Evolutionary conservation across 2,113 vertebrate species (phyloP), one percentile per base, ranked within the genome.

Genomic region (Copsychus sechellarum): DNA sequence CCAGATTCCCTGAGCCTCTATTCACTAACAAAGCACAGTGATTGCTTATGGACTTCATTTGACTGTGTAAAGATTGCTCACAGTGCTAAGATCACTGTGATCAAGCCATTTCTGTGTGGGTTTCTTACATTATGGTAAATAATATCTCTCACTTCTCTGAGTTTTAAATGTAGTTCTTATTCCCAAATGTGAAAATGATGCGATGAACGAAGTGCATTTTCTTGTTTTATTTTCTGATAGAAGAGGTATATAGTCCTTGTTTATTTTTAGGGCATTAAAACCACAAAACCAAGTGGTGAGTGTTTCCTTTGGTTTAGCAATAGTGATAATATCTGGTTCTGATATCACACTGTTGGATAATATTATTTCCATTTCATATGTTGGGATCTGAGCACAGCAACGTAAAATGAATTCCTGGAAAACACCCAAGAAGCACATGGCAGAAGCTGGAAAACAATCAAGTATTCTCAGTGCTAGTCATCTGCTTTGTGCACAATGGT

Each of bases 361-460:
- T 38, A 31, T 73, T 83, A 36, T 80, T 96, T 89, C 50, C 50
- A 88, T 93, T 90, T 88, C 29, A 29, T 86, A 65, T 0, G 0
- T n/a, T 57, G 43, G n/a, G 38, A 92, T 84, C 86, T 71, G 88
- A 95, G 69, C 80, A 89, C 36, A 89, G 57, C 51, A 60, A 83
- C 70, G 15, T 54, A 66, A 93, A 88, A 84, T 60, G 24, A 71
- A 54, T 89, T 88, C 80, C 48, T 92, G 94, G 77, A 96, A 81
- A 89, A 60, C n/a, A 86, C 36, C 47, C 81, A 92, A 90, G 80
- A 60, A 91, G 92, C 67, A 86, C 91, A 62, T 95, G 83, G 82
- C 80, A 95, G 73, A 86, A 95, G 47, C 48, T 94, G 95, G 96
- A 93, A 93, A 81, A 88, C 56, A 93, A 83, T 70, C 82, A 91